Evolutionary conservation across 2,888 invertebrate species (phyloP).

Genomic region (Dynastes tityus): DNA sequence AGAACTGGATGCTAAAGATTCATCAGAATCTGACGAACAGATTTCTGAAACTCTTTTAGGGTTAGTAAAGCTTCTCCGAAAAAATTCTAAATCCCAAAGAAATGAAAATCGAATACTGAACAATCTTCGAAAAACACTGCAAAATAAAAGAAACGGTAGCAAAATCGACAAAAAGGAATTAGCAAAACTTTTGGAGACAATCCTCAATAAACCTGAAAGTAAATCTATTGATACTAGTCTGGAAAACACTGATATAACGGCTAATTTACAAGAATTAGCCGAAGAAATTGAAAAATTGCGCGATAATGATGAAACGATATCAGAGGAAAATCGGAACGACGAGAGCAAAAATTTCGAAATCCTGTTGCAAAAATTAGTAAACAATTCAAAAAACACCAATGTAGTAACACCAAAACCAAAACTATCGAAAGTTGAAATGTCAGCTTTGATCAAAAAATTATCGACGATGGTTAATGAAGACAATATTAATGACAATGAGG

Average conservation of each 20-base stretch:
- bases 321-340: not conserved
- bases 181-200: conserved; percentile 45
- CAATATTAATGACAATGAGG: not conserved
- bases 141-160: not conserved
- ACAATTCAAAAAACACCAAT: not conserved
- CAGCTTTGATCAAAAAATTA: conserved; percentile 11
- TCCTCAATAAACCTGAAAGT: conserved; percentile 22
- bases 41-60: not conserved
- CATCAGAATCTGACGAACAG: not conserved
- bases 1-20: not conserved
- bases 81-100: not conserved
- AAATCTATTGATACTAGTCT: not conserved
- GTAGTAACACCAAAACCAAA: conserved; percentile 33
- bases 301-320: conserved; percentile 7
- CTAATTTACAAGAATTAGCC: conserved; percentile 20
- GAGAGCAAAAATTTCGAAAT: conserved; percentile 4
- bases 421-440: conserved; percentile 23
- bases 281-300: conserved; percentile 28
- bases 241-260: not conserved
- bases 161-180: conserved; percentile 43
- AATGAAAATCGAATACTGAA: conserved; percentile 1
- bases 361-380: conserved; percentile 9
- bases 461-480: not conserved
- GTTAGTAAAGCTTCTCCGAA: not conserved
- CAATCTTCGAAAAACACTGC: not conserved